Evolutionary conservation across 1,140 invertebrate species (phyloP), one percentile per base, ranked within the genome.

Genomic region (Drosophila lacertosa): DNA sequence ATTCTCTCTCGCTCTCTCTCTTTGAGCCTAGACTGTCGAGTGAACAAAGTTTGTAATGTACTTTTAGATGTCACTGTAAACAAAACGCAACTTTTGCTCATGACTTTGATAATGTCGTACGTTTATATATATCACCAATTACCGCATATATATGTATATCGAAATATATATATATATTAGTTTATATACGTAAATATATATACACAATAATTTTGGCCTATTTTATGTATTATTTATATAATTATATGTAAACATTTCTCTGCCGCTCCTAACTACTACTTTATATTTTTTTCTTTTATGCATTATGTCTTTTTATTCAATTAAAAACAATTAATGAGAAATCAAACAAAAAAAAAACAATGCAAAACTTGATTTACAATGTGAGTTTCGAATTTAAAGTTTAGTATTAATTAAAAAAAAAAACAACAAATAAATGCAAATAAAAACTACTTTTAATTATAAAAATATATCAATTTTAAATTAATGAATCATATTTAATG

Each of bases 301-400:
- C 57, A 79, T 59, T 63, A 76, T 68, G 39, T 20, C 39, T 50
- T 60, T 75, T 77, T 68, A 65, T 69, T 84, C 45, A 35, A 53
- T 53, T 51, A 35, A 16, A 51, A 51, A 37, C 20, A 58, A 65
- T 42, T 67, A 54, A 57, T n/a, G n/a, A n/a, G n/a, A 68, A 40
- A 47, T 42, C 60, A 67, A 72, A 32, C 20, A 59, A 64, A 83
- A 40, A 68, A 66, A 45, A 62, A 33, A n/a, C n/a, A 42, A 74
- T 71, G 48, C 64, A 77, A 54, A 66, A 66, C 59, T 78, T 88
- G 55, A 72, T 88, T 81, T 83, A 71, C 63, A 83, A 83, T 83
- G 79, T 83, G 79, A 83, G 79, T 83, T 55, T 82, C 82, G 82
- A 88, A 88, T 88, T 88, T 88, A 88, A 88, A 73, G 74, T 81